phyloP scores from a whole-genome alignment of 1,140 invertebrate species.

The Geopemphigus sp. region DNA sequence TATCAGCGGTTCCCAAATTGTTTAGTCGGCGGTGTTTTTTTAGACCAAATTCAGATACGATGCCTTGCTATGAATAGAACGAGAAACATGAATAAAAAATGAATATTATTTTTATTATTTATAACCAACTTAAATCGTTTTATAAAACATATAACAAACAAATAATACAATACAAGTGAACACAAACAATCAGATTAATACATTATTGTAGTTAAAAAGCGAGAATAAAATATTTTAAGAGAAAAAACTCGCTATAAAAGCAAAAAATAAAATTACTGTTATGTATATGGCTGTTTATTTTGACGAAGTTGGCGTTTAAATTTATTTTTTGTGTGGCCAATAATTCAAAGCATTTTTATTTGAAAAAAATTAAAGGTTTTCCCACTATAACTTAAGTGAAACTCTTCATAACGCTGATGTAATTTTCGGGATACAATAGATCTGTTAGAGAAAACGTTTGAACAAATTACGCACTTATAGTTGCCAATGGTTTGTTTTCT shows the following conservation, averaged over 20 bases:
- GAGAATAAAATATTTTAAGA: too few relatives aligned
- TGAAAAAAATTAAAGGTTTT: too few relatives aligned
- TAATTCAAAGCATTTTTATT: too few relatives aligned
- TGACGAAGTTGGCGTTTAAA: too few relatives aligned
- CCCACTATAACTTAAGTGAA: too few relatives aligned
- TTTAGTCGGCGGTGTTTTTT: not conserved
- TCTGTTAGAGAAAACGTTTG: constrained; percentile 32
- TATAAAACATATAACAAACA: not conserved
- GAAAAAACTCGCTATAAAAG: not conserved
- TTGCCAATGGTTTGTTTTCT: too few relatives aligned
- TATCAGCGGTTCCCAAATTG: not conserved
- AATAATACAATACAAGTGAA: too few relatives aligned
- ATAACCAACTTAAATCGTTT: not conserved
- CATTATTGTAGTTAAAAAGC: not conserved
- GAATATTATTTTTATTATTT: not conserved
- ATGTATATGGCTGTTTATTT: too few relatives aligned
- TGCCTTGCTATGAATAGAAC: not conserved
- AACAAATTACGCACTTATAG: constrained; percentile 40
- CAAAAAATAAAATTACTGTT: too few relatives aligned
- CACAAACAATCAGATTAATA: too few relatives aligned
- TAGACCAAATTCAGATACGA: not conserved
- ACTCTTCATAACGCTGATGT: too few relatives aligned
- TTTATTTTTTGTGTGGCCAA: too few relatives aligned
- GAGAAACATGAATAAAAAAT: not conserved
- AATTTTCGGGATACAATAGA: constrained; percentile 18